Conservation (phyloP, 2,113 vertebrate species). For the Ammodytes dubius region DNA sequence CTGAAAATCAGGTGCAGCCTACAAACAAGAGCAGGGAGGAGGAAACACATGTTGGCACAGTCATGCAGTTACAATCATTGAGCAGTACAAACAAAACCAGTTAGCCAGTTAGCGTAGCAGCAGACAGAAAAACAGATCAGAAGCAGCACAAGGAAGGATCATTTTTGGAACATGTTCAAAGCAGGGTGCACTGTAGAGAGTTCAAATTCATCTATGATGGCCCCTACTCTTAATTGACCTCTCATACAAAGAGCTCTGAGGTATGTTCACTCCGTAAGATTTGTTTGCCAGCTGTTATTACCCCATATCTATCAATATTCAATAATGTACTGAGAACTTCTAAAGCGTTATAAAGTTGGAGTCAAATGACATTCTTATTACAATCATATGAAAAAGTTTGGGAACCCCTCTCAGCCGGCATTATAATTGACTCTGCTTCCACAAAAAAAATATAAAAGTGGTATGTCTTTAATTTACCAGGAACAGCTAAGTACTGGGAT, state of each 20-base stretch:
- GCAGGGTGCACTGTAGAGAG: neutral
- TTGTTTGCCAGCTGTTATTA: neutral
- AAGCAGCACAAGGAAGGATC: neutral
- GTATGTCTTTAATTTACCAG: too few species aligned
- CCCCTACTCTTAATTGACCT: neutral
- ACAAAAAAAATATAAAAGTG: too few species aligned
- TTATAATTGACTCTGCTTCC: too few species aligned
- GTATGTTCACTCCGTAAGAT: neutral
- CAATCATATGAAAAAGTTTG: too few species aligned
- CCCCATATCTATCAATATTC: neutral
- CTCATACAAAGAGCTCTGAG: neutral
- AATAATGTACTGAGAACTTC: neutral
- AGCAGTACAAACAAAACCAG: slow-evolving; percentile 22
- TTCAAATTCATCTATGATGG: neutral
- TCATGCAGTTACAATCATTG: slow-evolving; percentile 53
- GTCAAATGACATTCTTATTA: neutral
- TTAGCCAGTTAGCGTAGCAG: neutral
- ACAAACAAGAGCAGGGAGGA: slow-evolving; percentile 66
- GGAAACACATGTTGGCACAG: slow-evolving; percentile 42
- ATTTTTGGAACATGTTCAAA: neutral
- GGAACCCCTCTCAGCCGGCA: too few species aligned
- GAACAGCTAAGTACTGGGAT: too few species aligned
- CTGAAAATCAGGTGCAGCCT: slow-evolving; percentile 98
- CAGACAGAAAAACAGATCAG: neutral
- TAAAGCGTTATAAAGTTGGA: neutral